Evolutionary conservation across 2,888 invertebrate genomes (phyloP), one percentile per base, ranked within the genome.

Genomic region (Pardosa pseudoannulata): DNA sequence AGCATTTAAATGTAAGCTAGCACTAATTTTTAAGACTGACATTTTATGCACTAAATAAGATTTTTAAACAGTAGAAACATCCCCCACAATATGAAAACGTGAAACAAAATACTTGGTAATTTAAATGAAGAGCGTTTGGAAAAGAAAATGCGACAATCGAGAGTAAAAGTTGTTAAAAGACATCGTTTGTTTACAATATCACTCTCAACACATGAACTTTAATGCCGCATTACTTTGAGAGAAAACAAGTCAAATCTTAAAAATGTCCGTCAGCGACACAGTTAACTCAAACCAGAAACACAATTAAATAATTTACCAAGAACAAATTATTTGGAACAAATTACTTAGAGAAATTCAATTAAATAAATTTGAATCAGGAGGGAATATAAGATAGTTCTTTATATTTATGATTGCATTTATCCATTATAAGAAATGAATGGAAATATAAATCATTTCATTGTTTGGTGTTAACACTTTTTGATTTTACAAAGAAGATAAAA

Each of bases 141-240:
- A 46, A 2, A 46, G 16, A 11, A 46, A 46, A 16, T 2, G 2
- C 5, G 16, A 46, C 13, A 16, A 11, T 46, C 16, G 11, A 6
- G 16, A 7, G 9, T 7, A 46, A 11, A 16, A 46, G 16, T 46
- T 11, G 2, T 13, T 7, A 46, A 46, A 16, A 11, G 46, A 46
- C 46, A 46, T 46, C 46, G 46, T 46, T 46, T 46, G 46, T 46
- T 46, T 46, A 46, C 46, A 46, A 16, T 16, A 46, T 46, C 46
- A 2, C 16, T 2, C 11, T 16, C 5, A 16, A 46, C 46, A 46
- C 46, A 46, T 46, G 46, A 46, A 46, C 46, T 46, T 46, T 46
- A 11, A 7, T 46, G 46, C 46, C 46, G 46, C 46, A 46, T 46
- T 46, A 46, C 46, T 13, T 46, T 16, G 2, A 16, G 46, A 16